Evolutionary conservation across 2,797 vertebrate species (phyloP), one percentile per base, ranked within the genome.

Genomic region (Pangasius mekongensis): DNA sequence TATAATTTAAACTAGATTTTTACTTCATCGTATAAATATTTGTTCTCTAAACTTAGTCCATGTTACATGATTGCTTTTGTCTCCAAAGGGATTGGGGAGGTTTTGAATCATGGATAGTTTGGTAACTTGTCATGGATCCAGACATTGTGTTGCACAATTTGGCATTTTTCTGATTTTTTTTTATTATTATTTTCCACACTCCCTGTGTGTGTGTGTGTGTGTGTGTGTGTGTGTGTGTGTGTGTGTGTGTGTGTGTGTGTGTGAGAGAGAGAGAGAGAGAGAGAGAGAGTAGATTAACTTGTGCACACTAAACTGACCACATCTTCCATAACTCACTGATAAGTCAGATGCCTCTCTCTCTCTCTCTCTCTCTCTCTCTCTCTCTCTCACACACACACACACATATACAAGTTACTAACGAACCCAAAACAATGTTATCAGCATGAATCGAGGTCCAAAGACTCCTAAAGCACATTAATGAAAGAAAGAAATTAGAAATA

Each of bases 111-210:
- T 36, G n/a, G 13, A 78, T 2, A 11, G 43, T 30, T n/a, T 52
- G n/a, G 9, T 39, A 90, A 73, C 14, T 33, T 69, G 54, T n/a
- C 24, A 62, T 13, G 3, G 36, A 66, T 54, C 62, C 85, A 88
- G 39, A 47, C 85, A 78, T 76, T 86, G 62, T 80, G 49, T 88
- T 87, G 66, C 87, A 80, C 81, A 85, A 85, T 76, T 62, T 60
- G 54, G 22, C 7, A 73, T 88, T 86, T 82, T 33, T 47, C 47
- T 9, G 47, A 47, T 9, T 47, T 47, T 47, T 47, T 47, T 8
- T 39, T 39, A 39, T 39, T 43, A 47, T 47, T 47, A 47, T 47
- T 47, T 47, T 47, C 47, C 47, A 47, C 47, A 47, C 58, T 64
- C 36, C 2, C 36, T 0, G 16, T 2, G 76, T 82, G 52, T 80